Base-by-base conservation (phyloP, 2,113 vertebrate species). In the Lontra canadensis region DNA sequence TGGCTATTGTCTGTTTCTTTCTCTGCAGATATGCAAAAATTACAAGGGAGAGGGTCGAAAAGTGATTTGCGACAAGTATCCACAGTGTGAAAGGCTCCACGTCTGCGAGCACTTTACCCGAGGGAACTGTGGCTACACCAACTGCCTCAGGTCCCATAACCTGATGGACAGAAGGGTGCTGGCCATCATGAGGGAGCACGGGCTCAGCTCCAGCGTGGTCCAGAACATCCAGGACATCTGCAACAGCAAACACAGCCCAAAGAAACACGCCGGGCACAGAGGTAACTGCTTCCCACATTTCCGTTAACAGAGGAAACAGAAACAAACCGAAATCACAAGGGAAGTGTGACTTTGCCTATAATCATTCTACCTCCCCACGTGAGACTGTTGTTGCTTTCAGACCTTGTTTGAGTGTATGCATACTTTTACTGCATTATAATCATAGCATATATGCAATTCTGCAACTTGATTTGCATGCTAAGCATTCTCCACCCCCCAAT, bases 181-280 rank as follows among this genome's bases (percentile, higher is more conserved):
- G 94, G 80, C 42, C 0, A 34, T 94, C 92, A 98, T 98, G 98
- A 39, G 5, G 29, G 92, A 97, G 1, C 92, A 98, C 0, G 98
- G 98, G 1, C 94, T 98, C 84, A 92, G 18, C 12, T 5, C 42
- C 0, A 71, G 93, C 0, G 80, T 97, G 61, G 97, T 98, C 3
- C 97, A 97, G 12, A 98, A 97, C 76, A 98, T 98, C 76, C 98
- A 98, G 26, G 98, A 98, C 84, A 98, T 98, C 88, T 98, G 94
- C n/a, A 95, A 98, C 49, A 97, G 17, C 95, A 97, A 96, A 59
- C 98, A 98, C 2, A 7, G 3, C 10, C 74, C 17, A 0, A 97
- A 25, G 90, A 96, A 94, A 10, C 61, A 63, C 4, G 0, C 79
- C 0, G 87, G 18, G 0, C 0, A 8, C 1, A 93, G 36, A 97